Evolutionary conservation across 2,113 vertebrate genomes (phyloP), one percentile per base, ranked within the genome.

Genomic region (Sylvicapra grimmia): DNA sequence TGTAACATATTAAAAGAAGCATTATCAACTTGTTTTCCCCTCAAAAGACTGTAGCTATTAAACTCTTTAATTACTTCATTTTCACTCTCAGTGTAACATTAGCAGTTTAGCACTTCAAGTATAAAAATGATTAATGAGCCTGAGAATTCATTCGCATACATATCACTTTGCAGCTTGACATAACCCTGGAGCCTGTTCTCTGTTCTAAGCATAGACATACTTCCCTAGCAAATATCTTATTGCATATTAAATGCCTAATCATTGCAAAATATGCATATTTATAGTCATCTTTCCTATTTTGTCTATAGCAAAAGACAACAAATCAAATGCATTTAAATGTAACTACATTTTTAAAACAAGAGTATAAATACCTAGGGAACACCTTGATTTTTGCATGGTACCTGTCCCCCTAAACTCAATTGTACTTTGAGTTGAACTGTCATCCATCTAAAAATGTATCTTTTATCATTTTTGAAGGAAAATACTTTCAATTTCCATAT

Each of bases 121-220:
- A 97, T 93, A 98, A 98, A 98, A 98, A 97, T 97, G 89, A 98
- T 98, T 98, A 98, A 98, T 98, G 98, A 99, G 97, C 77, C 61
- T 97, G 94, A 58, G 95, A 98, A 98, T 95, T 98, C 97, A 97
- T 98, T 98, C 79, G 33, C 29, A 54, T 95, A 97, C 98, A 95
- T 98, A 97, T 90, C 97, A 96, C 96, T 97, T 54, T 97, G 87
- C 96, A 96, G 95, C 94, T 94, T 96, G 95, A 47, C 93, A 59
- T 97, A 97, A 98, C 98, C 83, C 61, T 84, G 63, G 79, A 91
- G 27, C 92, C 72, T 94, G 9, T 94, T 49, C 63, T 82, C 33
- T 95, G 72, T 97, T 98, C 93, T 77, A 97, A 19, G 89, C 88
- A 77, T 65, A 7, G 8, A 96, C 85, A 96, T 0, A 33, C 19